phyloP scores from a whole-genome alignment of 2,888 invertebrate genomes.

The Campoplex capitator region DNA sequence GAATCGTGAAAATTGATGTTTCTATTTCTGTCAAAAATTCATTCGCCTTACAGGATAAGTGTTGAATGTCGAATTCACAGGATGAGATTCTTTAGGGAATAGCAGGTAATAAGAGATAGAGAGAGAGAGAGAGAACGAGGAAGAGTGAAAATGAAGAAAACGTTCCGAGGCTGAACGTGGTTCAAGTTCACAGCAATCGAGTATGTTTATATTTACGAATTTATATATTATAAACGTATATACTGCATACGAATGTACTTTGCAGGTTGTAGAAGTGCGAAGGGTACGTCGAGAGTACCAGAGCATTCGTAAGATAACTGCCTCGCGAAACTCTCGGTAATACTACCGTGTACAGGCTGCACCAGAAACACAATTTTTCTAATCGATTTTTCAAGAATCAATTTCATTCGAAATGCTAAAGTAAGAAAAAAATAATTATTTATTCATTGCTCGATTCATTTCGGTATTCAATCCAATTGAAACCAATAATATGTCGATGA shows the following conservation, averaged over 20 bases:
- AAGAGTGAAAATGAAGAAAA: conserved; percentile 36
- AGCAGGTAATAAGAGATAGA: neutral
- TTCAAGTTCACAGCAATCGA: conserved; percentile 53
- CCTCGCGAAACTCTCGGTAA: neutral
- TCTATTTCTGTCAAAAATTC: conserved; percentile 36
- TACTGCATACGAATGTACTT: neutral
- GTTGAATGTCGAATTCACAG: conserved; percentile 43
- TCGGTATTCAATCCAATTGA: neutral
- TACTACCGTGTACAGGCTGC: conserved; percentile 17
- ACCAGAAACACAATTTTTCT: neutral
- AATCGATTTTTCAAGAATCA: neutral
- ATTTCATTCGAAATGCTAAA: neutral
- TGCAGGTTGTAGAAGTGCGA: conserved; percentile 18
- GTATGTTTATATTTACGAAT: conserved; percentile 17
- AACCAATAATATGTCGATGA: neutral
- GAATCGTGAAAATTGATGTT: conserved; percentile 33
- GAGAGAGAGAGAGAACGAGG: neutral
- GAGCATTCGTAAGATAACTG: conserved; percentile 42
- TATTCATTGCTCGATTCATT: neutral
- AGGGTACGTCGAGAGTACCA: conserved; percentile 16
- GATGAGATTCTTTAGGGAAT: conserved; percentile 50
- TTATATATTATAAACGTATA: neutral
- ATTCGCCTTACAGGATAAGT: conserved; percentile 1
- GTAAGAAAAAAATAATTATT: neutral
- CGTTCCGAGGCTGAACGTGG: conserved; percentile 44